These are phyloP conservation scores for Gallinago paraguaiae DNA, from an alignment of 2,113 vertebrate genomes.

Conservation along the genomic window DNA sequence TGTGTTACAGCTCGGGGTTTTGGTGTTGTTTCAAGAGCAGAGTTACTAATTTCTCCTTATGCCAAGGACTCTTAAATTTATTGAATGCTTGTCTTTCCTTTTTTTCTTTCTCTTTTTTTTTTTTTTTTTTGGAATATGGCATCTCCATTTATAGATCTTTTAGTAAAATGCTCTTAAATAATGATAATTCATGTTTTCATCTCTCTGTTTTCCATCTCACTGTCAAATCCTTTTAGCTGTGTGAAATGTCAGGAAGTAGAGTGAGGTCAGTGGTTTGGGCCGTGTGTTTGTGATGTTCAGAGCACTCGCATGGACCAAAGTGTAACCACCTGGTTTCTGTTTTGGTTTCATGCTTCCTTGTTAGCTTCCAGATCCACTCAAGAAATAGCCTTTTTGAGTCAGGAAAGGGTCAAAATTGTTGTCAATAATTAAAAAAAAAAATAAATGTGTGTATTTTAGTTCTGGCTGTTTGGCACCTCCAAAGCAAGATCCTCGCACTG, in stretches of 20 bases:
- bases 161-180: neutral
- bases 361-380: neutral
- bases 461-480: neutral
- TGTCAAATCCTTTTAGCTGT: neutral
- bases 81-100: neutral
- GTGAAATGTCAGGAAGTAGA: neutral
- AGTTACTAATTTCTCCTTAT: neutral
- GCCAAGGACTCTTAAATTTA: neutral
- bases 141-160: neutral
- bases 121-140: neutral
- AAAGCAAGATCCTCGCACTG: neutral
- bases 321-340: neutral
- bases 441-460: neutral
- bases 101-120: neutral
- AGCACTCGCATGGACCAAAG: rapidly evolving
- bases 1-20: neutral
- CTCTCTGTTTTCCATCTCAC: neutral
- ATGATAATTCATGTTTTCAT: neutral
- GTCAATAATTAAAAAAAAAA: neutral
- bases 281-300: neutral
- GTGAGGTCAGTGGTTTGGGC: neutral
- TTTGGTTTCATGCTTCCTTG: neutral
- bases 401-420: neutral
- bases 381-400: neutral
- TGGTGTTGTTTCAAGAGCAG: neutral